phyloP scores from a whole-genome alignment of 2,797 vertebrate genomes.

The Rhynchotus rufescens region DNA sequence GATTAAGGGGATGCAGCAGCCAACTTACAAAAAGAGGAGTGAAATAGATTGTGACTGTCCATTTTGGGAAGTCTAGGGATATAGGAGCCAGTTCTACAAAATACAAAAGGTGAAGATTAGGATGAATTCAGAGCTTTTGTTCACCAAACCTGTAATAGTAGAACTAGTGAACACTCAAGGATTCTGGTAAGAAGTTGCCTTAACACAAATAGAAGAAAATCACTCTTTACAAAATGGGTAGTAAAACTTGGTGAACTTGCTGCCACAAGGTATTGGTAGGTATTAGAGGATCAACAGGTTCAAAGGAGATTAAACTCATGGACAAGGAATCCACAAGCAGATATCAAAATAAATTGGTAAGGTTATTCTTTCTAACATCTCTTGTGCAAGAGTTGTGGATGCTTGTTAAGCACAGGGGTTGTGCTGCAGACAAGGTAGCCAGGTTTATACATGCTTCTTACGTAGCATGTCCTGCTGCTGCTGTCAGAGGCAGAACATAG shows the following conservation, averaged over 20 bases:
- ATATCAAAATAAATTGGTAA: background rate
- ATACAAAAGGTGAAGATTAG: background rate
- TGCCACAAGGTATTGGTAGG: background rate
- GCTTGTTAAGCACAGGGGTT: background rate
- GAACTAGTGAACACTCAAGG: background rate
- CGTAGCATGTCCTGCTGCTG: background rate
- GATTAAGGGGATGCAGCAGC: background rate
- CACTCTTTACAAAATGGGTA: fast-evolving
- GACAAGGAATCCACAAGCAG: background rate
- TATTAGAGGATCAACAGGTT: background rate
- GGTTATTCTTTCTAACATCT: background rate
- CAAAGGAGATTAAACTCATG: background rate
- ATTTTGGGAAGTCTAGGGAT: background rate
- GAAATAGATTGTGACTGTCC: background rate
- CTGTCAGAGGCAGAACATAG: background rate
- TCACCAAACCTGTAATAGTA: background rate
- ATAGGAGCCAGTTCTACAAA: background rate
- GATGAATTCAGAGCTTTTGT: background rate
- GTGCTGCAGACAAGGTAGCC: background rate
- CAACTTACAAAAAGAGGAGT: background rate
- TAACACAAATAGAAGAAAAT: background rate
- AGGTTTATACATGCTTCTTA: background rate
- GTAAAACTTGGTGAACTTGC: background rate
- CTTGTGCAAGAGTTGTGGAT: background rate
- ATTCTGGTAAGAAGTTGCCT: background rate